Conservation (phyloP, 2,113 vertebrate genomes). For the Aegotheles bennettii region DNA sequence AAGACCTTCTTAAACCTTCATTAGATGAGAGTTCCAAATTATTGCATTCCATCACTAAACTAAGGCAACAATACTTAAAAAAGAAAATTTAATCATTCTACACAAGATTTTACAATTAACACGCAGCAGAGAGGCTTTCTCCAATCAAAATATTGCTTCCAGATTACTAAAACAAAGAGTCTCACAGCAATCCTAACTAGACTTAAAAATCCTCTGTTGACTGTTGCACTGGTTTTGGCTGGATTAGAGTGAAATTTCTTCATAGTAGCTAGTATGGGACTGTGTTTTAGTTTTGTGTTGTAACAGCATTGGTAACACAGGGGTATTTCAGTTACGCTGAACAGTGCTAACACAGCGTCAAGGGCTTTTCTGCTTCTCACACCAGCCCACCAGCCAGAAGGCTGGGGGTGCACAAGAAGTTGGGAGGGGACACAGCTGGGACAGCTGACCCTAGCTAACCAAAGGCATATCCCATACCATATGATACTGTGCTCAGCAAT, state of each 20-base stretch:
- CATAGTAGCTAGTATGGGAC: too few relatives aligned
- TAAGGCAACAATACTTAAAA: background rate
- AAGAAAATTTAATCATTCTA: background rate
- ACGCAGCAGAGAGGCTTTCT: background rate
- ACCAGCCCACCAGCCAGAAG: accelerated
- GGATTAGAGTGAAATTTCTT: background rate
- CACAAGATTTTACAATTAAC: background rate
- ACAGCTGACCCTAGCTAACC: background rate
- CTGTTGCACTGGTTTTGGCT: background rate
- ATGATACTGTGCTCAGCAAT: accelerated
- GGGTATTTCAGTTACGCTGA: background rate
- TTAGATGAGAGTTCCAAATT: background rate
- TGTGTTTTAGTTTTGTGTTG: background rate
- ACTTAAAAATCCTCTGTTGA: background rate
- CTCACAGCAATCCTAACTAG: background rate
- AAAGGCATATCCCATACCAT: background rate
- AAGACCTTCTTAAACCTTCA: background rate
- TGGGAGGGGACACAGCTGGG: background rate
- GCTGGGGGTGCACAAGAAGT: accelerated
- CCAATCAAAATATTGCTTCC: background rate
- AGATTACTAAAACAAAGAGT: background rate
- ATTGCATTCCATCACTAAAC: background rate
- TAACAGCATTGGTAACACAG: background rate
- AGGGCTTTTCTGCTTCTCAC: background rate
- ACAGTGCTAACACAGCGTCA: background rate